Base-by-base conservation (phyloP, 2,888 invertebrate species). In the Drosophila tripunctata region DNA sequence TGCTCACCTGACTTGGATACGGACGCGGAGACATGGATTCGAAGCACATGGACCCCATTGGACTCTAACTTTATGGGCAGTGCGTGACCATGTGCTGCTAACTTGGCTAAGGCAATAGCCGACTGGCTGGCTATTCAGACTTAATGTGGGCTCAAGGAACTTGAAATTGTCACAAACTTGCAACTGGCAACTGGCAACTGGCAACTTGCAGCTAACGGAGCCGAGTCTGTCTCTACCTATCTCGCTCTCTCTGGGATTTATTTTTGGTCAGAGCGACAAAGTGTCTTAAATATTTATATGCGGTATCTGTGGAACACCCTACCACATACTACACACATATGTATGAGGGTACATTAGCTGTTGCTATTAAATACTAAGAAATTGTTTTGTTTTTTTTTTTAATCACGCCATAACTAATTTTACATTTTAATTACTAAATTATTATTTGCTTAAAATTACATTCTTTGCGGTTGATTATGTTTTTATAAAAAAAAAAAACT, bases 121-220 rank as follows among this genome's bases (percentile, higher is more conserved):
- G n/a, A n/a, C n/a, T n/a, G n/a, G n/a, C n/a, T n/a, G n/a, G 22
- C 31, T 27, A 44, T 45, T 62, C 52, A 36, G 67, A 50, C 48
- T 65, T 51, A 56, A 87, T 80, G 83, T 83, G 88, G 83, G 88
- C 76, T 83, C 76, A 82, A 83, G 86, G 83, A 83, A 84, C 78
- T 88, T 67, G 82, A 83, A 83, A 80, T 86, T 79, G 81, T 82
- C 86, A 66, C 83, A 83, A 71, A 40, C 67, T 72, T 41, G 40
- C 51, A 21, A 27, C 33, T 48, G 27, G 77, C 36, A 8, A 27
- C 88, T 85, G n/a, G n/a, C n/a, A 71, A 40, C 67, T 72, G 31
- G 40, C 51, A 21, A 27, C 33, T 48, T 31, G 77, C 36, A 8
- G 10, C 88, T 85, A 87, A 81, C 81, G 81, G 86, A 63, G 67